phyloP scores from a whole-genome alignment of 1,140 invertebrate genomes.

The Adoxophyes honmai region DNA sequence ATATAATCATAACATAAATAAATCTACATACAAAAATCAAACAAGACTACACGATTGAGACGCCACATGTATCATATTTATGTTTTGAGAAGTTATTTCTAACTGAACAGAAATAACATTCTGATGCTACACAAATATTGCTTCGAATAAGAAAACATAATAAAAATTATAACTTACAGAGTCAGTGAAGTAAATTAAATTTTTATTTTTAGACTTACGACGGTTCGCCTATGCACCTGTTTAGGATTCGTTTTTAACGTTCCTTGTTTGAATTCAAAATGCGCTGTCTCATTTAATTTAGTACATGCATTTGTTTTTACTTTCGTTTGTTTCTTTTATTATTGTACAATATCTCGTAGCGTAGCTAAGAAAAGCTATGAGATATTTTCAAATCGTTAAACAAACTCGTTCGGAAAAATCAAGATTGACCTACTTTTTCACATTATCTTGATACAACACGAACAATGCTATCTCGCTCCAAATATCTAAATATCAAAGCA shows the following conservation, averaged over 20 bases:
- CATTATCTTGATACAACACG: no score
- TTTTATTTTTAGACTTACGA: slow-evolving; percentile 28
- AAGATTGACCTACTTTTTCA: no score
- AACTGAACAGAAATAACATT: slow-evolving; percentile 48
- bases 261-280: no score
- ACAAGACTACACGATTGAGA: slow-evolving; percentile 52
- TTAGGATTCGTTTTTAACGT: not conserved
- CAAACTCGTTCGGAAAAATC: no score
- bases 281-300: no score
- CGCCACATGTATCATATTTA: slow-evolving; percentile 67
- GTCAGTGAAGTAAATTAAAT: slow-evolving; percentile 21
- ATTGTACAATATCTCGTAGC: no score
- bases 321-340: no score
- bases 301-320: no score
- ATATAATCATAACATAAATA: slow-evolving; percentile 46
- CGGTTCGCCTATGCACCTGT: slow-evolving; percentile 1
- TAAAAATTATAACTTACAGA: slow-evolving; percentile 36
- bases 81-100: slow-evolving; percentile 61
- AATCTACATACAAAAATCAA: slow-evolving; percentile 41
- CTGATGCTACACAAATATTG: slow-evolving; percentile 52
- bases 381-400: no score
- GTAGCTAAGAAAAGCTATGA: no score
- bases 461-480: no score
- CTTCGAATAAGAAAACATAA: slow-evolving; percentile 52
- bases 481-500: no score